phyloP scores from a whole-genome alignment of 1,140 invertebrate genomes.

The Trachymyrmex cornetzi region DNA sequence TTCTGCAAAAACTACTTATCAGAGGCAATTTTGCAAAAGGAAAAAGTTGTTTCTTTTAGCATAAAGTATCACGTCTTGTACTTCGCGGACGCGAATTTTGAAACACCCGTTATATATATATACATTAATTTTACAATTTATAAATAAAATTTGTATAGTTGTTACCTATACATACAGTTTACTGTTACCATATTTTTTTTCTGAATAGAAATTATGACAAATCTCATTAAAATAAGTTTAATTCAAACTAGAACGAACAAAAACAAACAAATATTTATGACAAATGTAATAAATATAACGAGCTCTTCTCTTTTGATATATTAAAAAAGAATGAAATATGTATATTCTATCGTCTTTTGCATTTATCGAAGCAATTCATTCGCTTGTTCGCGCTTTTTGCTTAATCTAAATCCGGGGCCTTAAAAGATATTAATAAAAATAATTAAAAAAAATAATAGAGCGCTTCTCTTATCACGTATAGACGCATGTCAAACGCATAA shows the following conservation, averaged over 20 bases:
- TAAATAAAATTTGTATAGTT: too few relatives aligned
- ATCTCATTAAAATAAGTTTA: neutral
- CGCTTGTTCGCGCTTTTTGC: neutral
- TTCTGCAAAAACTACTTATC: too few relatives aligned
- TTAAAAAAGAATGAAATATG: neutral
- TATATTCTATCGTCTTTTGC: neutral
- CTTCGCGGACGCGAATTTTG: too few relatives aligned
- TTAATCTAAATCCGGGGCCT: neutral
- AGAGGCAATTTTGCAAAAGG: too few relatives aligned
- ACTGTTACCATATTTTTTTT: too few relatives aligned
- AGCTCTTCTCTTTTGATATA: neutral
- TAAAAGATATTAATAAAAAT: constrained; percentile 3
- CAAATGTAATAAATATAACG: neutral
- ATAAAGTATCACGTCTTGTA: too few relatives aligned
- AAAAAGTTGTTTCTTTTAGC: too few relatives aligned
- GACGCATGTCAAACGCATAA: neutral
- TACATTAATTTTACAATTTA: too few relatives aligned
- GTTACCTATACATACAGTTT: too few relatives aligned
- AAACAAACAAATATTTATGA: neutral
- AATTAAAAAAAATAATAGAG: neutral
- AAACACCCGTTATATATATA: too few relatives aligned
- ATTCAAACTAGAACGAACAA: neutral
- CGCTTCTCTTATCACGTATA: neutral
- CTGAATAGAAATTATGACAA: neutral
- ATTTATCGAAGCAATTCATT: neutral